Evolutionary conservation across 2,113 vertebrate species (phyloP).

Genomic region (Oreotrochilus melanogaster): DNA sequence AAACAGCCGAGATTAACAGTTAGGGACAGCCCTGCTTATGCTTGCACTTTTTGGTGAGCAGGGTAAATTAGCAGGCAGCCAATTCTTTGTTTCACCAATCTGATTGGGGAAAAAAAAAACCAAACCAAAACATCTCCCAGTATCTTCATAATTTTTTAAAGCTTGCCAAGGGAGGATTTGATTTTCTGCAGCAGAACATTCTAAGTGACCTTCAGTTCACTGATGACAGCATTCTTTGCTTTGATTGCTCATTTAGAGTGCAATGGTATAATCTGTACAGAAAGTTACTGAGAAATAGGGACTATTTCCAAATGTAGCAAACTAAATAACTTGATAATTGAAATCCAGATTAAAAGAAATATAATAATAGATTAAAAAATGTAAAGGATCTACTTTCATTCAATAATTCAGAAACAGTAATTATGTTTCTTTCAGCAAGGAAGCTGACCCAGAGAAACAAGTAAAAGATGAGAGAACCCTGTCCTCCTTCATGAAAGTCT

Average conservation of each 20-base stretch:
- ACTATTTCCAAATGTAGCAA: neutral
- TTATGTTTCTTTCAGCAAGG: neutral
- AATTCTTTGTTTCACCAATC: neutral
- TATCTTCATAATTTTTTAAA: neutral
- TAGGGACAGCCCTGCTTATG: neutral
- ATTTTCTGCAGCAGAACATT: constrained; percentile 6
- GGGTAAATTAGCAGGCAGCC: neutral
- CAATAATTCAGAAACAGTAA: neutral
- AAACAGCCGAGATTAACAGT: neutral
- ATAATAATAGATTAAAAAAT: neutral
- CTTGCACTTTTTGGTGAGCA: neutral
- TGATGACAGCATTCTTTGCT: neutral
- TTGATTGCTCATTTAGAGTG: neutral
- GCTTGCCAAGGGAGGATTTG: neutral
- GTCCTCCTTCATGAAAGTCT: neutral
- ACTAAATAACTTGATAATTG: neutral
- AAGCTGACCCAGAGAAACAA: neutral
- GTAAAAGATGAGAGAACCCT: neutral
- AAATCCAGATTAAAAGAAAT: neutral
- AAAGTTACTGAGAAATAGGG: neutral
- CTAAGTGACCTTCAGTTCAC: constrained; percentile 2
- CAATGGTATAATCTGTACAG: neutral
- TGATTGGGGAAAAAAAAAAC: neutral
- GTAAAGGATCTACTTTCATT: neutral
- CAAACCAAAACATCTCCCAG: neutral